These are phyloP conservation scores for Nebria salina DNA, from an alignment of 2,888 invertebrate genomes.

Conservation along the genomic window DNA sequence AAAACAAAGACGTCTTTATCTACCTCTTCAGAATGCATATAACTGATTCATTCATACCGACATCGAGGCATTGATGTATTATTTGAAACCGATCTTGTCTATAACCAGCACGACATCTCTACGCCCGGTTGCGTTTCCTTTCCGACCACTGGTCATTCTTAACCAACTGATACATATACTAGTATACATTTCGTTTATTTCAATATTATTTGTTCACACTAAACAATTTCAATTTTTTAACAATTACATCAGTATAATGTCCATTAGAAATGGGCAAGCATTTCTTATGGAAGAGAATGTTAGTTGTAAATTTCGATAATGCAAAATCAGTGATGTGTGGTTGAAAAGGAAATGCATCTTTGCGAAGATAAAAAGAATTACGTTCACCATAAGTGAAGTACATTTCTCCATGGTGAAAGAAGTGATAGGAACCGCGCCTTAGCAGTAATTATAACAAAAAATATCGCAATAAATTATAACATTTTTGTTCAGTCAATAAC, in stretches of 20 bases:
- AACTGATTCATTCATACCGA: conserved; percentile 25
- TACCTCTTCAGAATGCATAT: conserved; percentile 1
- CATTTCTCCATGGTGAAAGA: conserved; percentile 46
- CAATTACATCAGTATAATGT: too few species aligned
- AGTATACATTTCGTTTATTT: neutral
- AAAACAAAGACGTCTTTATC: conserved; percentile 26
- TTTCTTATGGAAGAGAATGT: neutral
- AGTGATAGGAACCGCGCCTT: conserved; percentile 41
- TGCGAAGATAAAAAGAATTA: conserved; percentile 9
- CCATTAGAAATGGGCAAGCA: too few species aligned
- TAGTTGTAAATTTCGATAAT: neutral
- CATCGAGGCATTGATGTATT: conserved; percentile 24
- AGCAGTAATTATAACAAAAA: conserved; percentile 14
- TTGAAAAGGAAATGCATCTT: conserved; percentile 28
- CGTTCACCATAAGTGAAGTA: conserved; percentile 32
- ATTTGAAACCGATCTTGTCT: conserved; percentile 14
- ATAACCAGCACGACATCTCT: neutral
- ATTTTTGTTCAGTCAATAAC: neutral
- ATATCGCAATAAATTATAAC: neutral
- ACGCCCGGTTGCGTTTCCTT: conserved; percentile 3
- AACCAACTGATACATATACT: neutral
- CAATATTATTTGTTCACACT: neutral
- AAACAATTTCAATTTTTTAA: neutral
- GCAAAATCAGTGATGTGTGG: neutral
- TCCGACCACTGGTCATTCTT: neutral